Conservation (phyloP, 1,140 invertebrate species). For the Dreissena polymorpha region DNA sequence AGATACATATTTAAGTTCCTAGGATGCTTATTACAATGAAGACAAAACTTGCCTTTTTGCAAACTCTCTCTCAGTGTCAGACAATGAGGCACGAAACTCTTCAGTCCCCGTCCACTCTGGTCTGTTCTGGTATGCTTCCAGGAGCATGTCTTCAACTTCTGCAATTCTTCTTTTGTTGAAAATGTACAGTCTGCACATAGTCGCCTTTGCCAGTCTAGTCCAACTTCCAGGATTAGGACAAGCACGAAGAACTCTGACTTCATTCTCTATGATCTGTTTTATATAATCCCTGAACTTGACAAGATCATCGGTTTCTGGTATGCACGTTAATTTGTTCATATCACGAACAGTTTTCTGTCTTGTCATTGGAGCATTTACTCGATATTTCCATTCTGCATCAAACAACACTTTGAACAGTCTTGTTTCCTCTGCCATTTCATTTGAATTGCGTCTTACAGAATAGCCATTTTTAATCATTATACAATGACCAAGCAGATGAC, state of each 20-base stretch:
- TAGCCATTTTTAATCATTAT: slow-evolving; percentile 43
- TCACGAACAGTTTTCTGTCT: slow-evolving; percentile 26
- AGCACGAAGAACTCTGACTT: background rate
- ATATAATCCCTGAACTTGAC: slow-evolving; percentile 29
- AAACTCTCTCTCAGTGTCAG: slow-evolving; percentile 19
- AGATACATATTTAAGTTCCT: too few relatives aligned
- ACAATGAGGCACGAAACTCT: slow-evolving; percentile 21
- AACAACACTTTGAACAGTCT: slow-evolving; percentile 34
- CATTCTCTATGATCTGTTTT: background rate
- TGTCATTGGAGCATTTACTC: slow-evolving; percentile 22
- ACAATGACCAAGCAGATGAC: slow-evolving; percentile 33
- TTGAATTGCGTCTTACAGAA: slow-evolving; percentile 12
- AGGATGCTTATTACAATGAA: too few relatives aligned
- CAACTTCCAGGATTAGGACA: slow-evolving; percentile 11
- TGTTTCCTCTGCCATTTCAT: slow-evolving; percentile 19
- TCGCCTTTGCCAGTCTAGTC: slow-evolving; percentile 13
- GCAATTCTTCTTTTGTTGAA: slow-evolving; percentile 40
- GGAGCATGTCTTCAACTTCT: slow-evolving; percentile 25
- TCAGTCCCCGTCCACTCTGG: slow-evolving; percentile 30
- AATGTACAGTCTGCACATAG: slow-evolving; percentile 34
- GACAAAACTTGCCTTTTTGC: slow-evolving; percentile 33
- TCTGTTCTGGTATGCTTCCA: slow-evolving; percentile 23
- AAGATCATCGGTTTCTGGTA: slow-evolving; percentile 26
- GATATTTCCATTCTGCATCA: slow-evolving; percentile 43
- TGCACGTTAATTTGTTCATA: background rate